phyloP scores from a whole-genome alignment of 2,888 invertebrate species.

The Drosophila paramelanica region DNA sequence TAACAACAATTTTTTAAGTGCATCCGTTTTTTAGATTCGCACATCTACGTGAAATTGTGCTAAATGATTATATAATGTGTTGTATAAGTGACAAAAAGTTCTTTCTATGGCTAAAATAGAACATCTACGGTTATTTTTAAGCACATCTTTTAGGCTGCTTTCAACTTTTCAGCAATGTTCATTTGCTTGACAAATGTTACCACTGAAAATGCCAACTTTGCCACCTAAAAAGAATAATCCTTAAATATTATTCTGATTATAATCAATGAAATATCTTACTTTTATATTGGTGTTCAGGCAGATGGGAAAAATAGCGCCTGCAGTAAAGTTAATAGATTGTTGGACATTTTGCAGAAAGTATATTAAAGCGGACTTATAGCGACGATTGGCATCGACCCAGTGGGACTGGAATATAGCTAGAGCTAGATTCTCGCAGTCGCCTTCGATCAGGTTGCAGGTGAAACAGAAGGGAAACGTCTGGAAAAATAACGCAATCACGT shows the following conservation, averaged over 20 bases:
- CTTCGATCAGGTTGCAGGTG: conserved; percentile 35
- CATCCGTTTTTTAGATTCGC: too few species aligned
- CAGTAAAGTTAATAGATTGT: conserved; percentile 33
- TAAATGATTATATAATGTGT: too few species aligned
- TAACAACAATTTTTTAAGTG: too few species aligned
- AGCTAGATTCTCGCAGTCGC: conserved; percentile 31
- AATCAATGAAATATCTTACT: conserved; percentile 17
- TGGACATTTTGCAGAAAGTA: conserved; percentile 43
- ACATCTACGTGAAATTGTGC: too few species aligned
- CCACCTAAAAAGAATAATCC: conserved; percentile 44
- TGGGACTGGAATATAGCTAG: conserved; percentile 33
- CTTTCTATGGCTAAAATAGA: background rate
- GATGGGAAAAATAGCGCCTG: conserved; percentile 43
- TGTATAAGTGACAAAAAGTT: background rate
- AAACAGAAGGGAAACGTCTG: conserved; percentile 52
- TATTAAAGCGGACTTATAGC: conserved; percentile 32
- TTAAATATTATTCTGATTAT: background rate
- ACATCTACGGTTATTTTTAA: background rate
- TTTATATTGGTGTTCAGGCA: conserved; percentile 41
- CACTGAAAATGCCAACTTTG: conserved; percentile 64
- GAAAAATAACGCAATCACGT: conserved; percentile 15
- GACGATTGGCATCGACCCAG: conserved; percentile 30
- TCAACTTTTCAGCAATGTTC: conserved; percentile 56
- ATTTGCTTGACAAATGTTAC: conserved; percentile 57
- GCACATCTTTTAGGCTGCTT: background rate